phyloP scores from a whole-genome alignment of 2,113 vertebrate genomes.

The Macaca mulatta region DNA sequence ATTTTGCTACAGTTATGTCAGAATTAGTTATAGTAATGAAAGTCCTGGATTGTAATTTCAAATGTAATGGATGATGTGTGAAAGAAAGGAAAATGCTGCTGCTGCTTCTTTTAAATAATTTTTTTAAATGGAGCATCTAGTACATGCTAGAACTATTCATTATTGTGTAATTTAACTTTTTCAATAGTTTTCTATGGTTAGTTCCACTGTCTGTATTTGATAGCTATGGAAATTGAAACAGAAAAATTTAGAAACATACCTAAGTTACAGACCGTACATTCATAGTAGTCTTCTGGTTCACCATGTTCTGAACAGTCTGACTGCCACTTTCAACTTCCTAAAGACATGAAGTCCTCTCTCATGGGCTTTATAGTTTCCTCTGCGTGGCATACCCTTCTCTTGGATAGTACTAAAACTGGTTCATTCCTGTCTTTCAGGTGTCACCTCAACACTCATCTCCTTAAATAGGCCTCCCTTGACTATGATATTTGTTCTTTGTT shows the following conservation, averaged over 20 bases:
- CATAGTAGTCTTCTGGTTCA: not conserved
- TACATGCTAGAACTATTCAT: not conserved
- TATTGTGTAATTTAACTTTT: not conserved
- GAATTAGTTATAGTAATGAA: constrained; percentile 59
- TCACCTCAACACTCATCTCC: not conserved
- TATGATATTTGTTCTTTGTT: not conserved
- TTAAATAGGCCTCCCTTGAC: not conserved
- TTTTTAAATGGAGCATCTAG: not conserved
- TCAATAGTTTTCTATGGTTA: not conserved
- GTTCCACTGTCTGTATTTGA: not conserved
- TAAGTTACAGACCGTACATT: not conserved
- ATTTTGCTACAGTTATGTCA: constrained; percentile 44
- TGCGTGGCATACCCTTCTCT: accelerated
- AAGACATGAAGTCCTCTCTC: not conserved
- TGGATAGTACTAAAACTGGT: not conserved
- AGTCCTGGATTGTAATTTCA: constrained; percentile 57
- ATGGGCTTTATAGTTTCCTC: not conserved
- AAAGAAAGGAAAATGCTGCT: constrained; percentile 14
- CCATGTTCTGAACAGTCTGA: not conserved
- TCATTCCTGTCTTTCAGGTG: not conserved
- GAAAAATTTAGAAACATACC: not conserved
- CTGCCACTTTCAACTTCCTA: not conserved
- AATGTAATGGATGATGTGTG: constrained; percentile 54
- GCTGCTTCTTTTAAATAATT: not conserved
- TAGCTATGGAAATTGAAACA: not conserved